Conservation (phyloP, 2,888 invertebrate species). For the Notodonta dromedarius region DNA sequence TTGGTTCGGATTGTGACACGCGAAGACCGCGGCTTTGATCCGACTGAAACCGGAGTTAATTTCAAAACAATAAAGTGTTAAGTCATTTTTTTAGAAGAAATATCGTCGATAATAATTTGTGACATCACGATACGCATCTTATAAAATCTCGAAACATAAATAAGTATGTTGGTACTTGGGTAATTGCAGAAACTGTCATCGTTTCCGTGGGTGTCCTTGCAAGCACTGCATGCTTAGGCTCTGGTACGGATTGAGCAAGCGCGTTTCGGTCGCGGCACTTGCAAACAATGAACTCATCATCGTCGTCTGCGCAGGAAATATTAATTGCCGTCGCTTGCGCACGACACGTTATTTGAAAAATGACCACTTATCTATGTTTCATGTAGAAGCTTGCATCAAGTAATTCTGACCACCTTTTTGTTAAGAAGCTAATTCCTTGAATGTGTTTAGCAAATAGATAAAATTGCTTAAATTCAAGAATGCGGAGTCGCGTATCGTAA, state of each 20-base stretch:
- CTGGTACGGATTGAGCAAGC: constrained; percentile 64
- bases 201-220: constrained; percentile 60
- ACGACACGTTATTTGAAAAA: constrained; percentile 52
- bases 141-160: too few relatives aligned
- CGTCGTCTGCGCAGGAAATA: constrained; percentile 60
- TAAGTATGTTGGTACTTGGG: too few relatives aligned
- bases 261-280: constrained; percentile 66
- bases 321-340: constrained; percentile 63
- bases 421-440: too few relatives aligned
- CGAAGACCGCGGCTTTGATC: constrained; percentile 51
- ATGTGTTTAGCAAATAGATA: too few relatives aligned
- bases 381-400: constrained; percentile 26
- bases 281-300: constrained; percentile 80
- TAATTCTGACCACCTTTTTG: too few relatives aligned
- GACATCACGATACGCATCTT: too few relatives aligned
- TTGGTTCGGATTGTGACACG: constrained; percentile 57
- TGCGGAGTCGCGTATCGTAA: too few relatives aligned
- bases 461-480: too few relatives aligned
- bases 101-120: not conserved
- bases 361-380: constrained; percentile 17
- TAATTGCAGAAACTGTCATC: constrained; percentile 25
- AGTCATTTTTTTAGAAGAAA: not conserved
- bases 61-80: constrained; percentile 12
- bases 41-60: constrained; percentile 19
- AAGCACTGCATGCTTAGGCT: constrained; percentile 51